Conservation (phyloP, 2,113 vertebrate genomes). For the Amphiprion percula region DNA sequence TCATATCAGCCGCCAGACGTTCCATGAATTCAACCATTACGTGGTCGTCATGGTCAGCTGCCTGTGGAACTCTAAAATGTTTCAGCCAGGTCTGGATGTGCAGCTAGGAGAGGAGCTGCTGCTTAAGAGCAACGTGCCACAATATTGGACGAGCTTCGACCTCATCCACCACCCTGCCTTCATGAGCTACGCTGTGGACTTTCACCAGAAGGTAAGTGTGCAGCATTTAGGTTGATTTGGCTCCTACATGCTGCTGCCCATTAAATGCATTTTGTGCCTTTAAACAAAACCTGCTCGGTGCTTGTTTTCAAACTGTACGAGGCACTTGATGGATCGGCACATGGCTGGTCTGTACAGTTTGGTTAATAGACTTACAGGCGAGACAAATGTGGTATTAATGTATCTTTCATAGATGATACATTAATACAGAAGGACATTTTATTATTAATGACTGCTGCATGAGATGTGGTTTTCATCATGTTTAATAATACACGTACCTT, state of each 20-base stretch:
- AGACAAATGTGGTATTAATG: slow-evolving; percentile 75
- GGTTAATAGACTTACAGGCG: slow-evolving; percentile 57
- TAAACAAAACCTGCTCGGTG: not conserved
- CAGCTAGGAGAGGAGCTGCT: slow-evolving; percentile 83
- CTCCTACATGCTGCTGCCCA: not conserved
- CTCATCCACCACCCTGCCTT: slow-evolving; percentile 92
- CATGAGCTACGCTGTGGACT: slow-evolving; percentile 85
- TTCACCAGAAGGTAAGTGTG: slow-evolving; percentile 88
- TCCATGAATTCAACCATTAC: slow-evolving; percentile 90
- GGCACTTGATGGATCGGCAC: slow-evolving; percentile 15
- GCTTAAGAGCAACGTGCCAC: slow-evolving; percentile 74
- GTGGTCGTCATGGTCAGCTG: slow-evolving; percentile 89
- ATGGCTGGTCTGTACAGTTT: slow-evolving; percentile 21
- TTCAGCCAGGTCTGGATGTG: slow-evolving; percentile 82
- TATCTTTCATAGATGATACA: slow-evolving; percentile 74
- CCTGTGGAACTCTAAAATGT: slow-evolving; percentile 90
- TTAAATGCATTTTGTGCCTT: not conserved
- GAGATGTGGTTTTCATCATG: slow-evolving; percentile 73
- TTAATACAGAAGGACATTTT: slow-evolving; percentile 78
- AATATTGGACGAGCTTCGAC: slow-evolving; percentile 85
- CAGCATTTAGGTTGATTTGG: not conserved
- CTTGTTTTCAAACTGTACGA: slow-evolving; percentile 14
- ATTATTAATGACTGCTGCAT: slow-evolving; percentile 78
- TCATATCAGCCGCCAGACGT: slow-evolving; percentile 88
- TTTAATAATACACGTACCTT: slow-evolving; percentile 79